Conservation (phyloP, 2,113 vertebrate genomes). For the Nyctereutes procyonoides region DNA sequence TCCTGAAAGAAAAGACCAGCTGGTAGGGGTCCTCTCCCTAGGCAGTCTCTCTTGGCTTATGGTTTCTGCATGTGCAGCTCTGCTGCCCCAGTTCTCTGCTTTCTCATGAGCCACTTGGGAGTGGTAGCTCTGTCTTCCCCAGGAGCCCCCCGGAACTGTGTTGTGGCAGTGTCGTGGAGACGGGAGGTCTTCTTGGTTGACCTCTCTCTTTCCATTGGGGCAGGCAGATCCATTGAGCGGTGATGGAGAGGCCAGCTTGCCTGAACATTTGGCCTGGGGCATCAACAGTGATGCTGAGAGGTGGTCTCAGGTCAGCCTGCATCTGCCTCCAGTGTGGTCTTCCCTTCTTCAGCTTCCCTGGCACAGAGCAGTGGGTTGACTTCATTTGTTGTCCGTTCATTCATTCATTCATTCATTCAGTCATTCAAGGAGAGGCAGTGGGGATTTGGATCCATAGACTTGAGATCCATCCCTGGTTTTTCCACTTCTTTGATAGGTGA, state of each 20-base stretch:
- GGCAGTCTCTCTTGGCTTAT: neutral
- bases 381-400: neutral
- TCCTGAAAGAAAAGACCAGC: neutral
- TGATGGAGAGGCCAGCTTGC: neutral
- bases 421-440: neutral
- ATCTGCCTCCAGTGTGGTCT: neutral
- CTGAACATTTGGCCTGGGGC: neutral
- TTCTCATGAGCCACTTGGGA: neutral
- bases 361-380: neutral
- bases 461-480: neutral
- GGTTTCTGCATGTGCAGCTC: neutral
- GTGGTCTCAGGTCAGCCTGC: neutral
- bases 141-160: neutral
- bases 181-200: neutral
- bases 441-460: neutral
- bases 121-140: neutral
- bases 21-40: neutral
- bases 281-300: neutral
- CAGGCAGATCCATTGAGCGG: neutral
- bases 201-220: neutral
- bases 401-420: neutral
- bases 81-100: neutral
- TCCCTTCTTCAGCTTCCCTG: neutral
- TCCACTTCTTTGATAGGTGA: neutral
- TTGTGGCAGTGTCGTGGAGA: neutral